Evolutionary conservation across 2,797 vertebrate genomes (phyloP).

Genomic region (Chelon labrosus): DNA sequence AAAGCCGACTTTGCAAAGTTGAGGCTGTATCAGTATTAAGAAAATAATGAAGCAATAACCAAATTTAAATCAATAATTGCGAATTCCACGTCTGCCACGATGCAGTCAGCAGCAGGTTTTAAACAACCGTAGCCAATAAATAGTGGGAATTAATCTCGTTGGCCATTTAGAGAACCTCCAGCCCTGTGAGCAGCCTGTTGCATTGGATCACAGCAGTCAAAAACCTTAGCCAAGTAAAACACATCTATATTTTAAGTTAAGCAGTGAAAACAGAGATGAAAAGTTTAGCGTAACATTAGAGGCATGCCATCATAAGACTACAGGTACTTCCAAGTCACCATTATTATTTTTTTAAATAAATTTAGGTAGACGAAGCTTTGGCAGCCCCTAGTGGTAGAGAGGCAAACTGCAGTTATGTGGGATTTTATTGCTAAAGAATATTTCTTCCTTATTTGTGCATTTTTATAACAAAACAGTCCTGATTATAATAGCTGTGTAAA

Average conservation of each 20-base stretch:
- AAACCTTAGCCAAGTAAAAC: background rate
- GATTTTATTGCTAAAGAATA: background rate
- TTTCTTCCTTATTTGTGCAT: background rate
- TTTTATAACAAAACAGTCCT: background rate
- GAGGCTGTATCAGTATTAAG: background rate
- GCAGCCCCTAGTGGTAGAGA: constrained; percentile 12
- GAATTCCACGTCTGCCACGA: background rate
- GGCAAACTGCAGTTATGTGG: background rate
- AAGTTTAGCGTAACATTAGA: background rate
- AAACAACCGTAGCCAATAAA: background rate
- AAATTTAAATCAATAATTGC: background rate
- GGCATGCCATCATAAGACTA: background rate
- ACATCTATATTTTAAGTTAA: background rate
- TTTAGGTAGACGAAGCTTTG: background rate
- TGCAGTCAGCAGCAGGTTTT: constrained; percentile 1
- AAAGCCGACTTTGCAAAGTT: background rate
- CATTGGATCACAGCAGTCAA: background rate
- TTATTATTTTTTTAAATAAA: background rate
- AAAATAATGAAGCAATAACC: too few relatives aligned
- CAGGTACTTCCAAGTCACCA: background rate
- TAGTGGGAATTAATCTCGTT: background rate
- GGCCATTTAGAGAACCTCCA: background rate
- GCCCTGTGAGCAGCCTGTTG: background rate
- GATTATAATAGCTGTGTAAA: background rate
- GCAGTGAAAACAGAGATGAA: background rate